phyloP scores from a whole-genome alignment of 2,888 invertebrate species.

The Leptopilina myrica region DNA sequence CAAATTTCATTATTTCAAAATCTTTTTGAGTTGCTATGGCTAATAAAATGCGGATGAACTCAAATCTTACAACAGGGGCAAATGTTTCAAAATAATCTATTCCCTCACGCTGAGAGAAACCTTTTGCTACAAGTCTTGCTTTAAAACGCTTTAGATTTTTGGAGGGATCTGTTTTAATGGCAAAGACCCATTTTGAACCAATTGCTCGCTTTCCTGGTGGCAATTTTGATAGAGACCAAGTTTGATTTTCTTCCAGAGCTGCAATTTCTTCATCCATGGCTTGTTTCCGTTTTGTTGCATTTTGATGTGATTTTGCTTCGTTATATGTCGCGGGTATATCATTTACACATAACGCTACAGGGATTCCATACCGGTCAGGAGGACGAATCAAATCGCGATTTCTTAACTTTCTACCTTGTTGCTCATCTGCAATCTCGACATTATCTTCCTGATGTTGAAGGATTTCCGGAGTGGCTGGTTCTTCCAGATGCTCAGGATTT shows the following conservation, averaged over 20 bases:
- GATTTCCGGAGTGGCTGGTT: too few relatives aligned
- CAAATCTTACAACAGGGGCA: conserved; percentile 32
- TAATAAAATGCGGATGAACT: conserved; percentile 23
- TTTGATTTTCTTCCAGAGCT: conserved; percentile 26
- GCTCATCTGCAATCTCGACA: too few relatives aligned
- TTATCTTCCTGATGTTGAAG: too few relatives aligned
- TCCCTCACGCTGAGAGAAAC: conserved; percentile 39
- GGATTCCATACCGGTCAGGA: conserved; percentile 23
- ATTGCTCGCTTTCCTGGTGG: too few relatives aligned
- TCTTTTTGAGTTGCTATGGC: conserved; percentile 6
- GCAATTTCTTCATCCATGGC: too few relatives aligned
- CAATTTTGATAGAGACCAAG: neutral
- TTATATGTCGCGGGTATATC: too few relatives aligned
- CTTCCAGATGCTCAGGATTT: too few relatives aligned
- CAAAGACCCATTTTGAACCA: too few relatives aligned
- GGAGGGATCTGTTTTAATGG: too few relatives aligned
- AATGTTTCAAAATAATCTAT: conserved; percentile 43
- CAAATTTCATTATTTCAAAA: conserved; percentile 39
- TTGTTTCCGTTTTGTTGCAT: too few relatives aligned
- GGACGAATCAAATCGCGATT: neutral
- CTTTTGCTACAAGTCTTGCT: conserved; percentile 43
- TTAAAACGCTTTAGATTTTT: conserved; percentile 17
- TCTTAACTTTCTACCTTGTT: neutral
- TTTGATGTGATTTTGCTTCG: too few relatives aligned
- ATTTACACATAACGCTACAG: too few relatives aligned